A percentile compares a stretch with the other conserved stretches of the same genome.
Evolutionary conservation across 2,797 vertebrate genomes (phyloP).

Genomic region (Gobionotothen gibberifrons): DNA sequence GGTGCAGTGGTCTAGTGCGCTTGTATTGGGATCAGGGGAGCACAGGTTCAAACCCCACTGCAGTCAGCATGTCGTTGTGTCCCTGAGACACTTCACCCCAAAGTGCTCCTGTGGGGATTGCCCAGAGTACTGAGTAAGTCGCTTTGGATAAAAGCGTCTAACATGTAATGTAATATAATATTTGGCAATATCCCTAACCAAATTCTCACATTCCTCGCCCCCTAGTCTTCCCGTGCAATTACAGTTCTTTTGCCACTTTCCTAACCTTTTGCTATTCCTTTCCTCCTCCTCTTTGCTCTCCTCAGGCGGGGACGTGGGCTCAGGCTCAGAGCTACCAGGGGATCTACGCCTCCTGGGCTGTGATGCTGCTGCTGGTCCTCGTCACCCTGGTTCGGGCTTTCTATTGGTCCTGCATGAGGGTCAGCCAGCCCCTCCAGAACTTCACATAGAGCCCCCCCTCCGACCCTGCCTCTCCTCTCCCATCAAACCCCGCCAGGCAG

Average conservation of each 20-base stretch:
- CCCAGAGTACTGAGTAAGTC: too few relatives aligned
- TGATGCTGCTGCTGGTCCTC: constrained; percentile 87
- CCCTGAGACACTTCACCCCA: too few relatives aligned
- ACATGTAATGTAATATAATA: too few relatives aligned
- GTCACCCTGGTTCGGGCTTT: constrained; percentile 89
- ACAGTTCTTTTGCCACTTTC: not conserved
- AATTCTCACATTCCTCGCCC: too few relatives aligned
- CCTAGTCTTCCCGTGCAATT: too few relatives aligned
- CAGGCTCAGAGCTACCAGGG: constrained; percentile 87
- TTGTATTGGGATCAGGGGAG: too few relatives aligned
- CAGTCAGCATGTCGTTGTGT: too few relatives aligned
- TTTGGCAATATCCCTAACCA: too few relatives aligned
- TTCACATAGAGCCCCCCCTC: constrained; percentile 83
- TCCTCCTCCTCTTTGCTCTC: not conserved
- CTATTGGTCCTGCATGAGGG: constrained; percentile 95
- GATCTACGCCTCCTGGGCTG: constrained; percentile 92
- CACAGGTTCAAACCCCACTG: too few relatives aligned
- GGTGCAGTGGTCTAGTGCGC: too few relatives aligned
- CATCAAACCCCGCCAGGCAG: constrained; percentile 36
- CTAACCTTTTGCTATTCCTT: not conserved
- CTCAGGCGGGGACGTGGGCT: constrained; percentile 90
- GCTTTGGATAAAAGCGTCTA: too few relatives aligned
- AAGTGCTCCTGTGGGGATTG: too few relatives aligned
- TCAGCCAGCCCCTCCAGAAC: constrained; percentile 94
- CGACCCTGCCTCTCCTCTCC: constrained; percentile 24